phyloP scores from a whole-genome alignment of 30 jellyfish, hydroid and myxozoan genomes.

The Rhopilema esculentum region DNA sequence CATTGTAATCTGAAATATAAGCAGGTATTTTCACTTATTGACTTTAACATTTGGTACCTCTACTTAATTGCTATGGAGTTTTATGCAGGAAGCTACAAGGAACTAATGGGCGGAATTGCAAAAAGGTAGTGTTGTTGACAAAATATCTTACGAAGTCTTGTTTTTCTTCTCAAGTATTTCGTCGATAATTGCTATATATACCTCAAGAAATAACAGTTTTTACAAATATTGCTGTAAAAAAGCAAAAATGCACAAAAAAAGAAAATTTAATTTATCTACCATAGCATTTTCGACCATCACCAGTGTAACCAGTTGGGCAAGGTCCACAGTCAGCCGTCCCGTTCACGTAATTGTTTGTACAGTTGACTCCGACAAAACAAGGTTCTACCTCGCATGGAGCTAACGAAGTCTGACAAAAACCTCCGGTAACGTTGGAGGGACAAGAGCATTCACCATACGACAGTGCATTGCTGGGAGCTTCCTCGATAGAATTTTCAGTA shows the following conservation, averaged over 20 bases:
- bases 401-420: slow-evolving; percentile 26
- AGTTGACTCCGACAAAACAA: slow-evolving; percentile 51
- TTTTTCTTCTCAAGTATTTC: too few species aligned
- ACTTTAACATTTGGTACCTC: slow-evolving; percentile 63
- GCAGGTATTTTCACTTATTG: not conserved
- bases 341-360: slow-evolving; percentile 19
- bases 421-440: slow-evolving; percentile 29
- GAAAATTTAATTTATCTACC: slow-evolving; percentile 8
- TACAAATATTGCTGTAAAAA: too few species aligned
- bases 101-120: too few species aligned
- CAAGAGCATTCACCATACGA: slow-evolving; percentile 56
- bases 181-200: too few species aligned
- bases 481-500: not conserved
- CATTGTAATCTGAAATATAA: slow-evolving; percentile 1
- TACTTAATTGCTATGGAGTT: too few species aligned
- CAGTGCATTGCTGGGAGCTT: not conserved
- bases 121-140: too few species aligned
- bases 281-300: slow-evolving; percentile 66
- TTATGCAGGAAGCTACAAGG: too few species aligned
- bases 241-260: too few species aligned
- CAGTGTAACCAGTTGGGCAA: slow-evolving; percentile 64
- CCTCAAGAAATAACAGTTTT: too few species aligned
- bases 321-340: slow-evolving; percentile 49
- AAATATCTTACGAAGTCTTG: too few species aligned
- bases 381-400: slow-evolving; percentile 53